These are phyloP conservation scores for Pachypanchax playfairii DNA, from an alignment of 2,113 vertebrate species.

Conservation along the genomic window DNA sequence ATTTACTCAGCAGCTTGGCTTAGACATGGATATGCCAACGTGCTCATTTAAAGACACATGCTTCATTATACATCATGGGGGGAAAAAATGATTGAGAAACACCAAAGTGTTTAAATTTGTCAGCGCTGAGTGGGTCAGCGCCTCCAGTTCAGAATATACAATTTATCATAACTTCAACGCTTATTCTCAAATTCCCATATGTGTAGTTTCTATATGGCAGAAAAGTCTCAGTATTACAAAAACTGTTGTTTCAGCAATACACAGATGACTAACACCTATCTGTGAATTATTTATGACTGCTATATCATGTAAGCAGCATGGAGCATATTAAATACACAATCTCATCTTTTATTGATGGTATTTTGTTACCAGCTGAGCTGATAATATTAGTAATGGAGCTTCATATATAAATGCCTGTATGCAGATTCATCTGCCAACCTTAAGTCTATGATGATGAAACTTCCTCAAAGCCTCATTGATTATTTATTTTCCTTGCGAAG, in stretches of 20 bases:
- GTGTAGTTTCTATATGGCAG: slow-evolving; percentile 6
- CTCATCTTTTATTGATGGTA: slow-evolving; percentile 63
- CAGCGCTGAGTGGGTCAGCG: slow-evolving; percentile 13
- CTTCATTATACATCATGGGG: slow-evolving; percentile 32
- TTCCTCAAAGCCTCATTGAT: background rate
- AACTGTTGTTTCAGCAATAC: slow-evolving; percentile 59
- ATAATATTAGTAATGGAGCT: slow-evolving; percentile 38
- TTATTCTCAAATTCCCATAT: slow-evolving; percentile 15
- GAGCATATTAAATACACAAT: slow-evolving; percentile 68
- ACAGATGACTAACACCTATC: slow-evolving; percentile 12
- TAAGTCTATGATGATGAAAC: slow-evolving; percentile 44
- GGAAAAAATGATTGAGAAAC: slow-evolving; percentile 12
- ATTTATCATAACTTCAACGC: slow-evolving; percentile 32
- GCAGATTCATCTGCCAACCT: slow-evolving; percentile 29
- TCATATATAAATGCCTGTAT: slow-evolving; percentile 15
- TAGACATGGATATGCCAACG: slow-evolving; percentile 1
- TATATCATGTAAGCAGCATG: slow-evolving; percentile 51
- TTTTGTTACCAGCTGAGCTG: slow-evolving; percentile 28
- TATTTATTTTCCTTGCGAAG: background rate
- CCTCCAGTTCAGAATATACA: slow-evolving; percentile 5
- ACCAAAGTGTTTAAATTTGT: background rate
- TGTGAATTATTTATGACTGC: slow-evolving; percentile 70
- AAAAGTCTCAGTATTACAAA: slow-evolving; percentile 13
- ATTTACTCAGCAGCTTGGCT: slow-evolving; percentile 61
- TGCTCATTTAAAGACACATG: slow-evolving; percentile 15